Base-by-base conservation (phyloP, 2,797 vertebrate species). In the Hydrolagus colliei region DNA sequence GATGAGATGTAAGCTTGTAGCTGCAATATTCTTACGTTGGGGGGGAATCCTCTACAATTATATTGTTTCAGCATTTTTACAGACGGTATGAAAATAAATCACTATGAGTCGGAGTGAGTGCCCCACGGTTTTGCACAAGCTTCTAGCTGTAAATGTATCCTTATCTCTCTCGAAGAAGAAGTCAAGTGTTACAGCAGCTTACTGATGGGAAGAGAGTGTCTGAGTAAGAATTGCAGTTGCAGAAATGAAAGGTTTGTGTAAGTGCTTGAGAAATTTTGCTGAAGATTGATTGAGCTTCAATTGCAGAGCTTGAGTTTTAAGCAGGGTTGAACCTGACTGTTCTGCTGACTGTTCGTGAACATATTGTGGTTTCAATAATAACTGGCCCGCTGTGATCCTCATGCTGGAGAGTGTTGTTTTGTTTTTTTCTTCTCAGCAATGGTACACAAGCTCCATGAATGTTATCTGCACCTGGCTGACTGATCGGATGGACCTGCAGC, bases 401-500 rank as follows among this genome's bases (percentile, higher is more conserved):
- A 92, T 95, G 94, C 95, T 97, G 96, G 97, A 98, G 96, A 96
- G 96, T 89, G 94, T 91, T 94, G 92, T 93, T 93, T 82, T 84
- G 6, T 96, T 91, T 97, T 27, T 95, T 96, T 92, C 97, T 93
- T 99, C 98, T 92, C 97, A 99, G 98, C 98, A 99, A 99, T 99
- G 98, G 98, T 99, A 98, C 93, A 99, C 96, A 93, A 98, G 97
- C 93, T 97, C 98, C 89, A 99, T 99, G 98, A 98, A 97, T 87
- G 94, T 99, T 52, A 91, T 99, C 93, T 98, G 97, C 90, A 98
- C 97, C 89, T 99, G 98, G 98, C 92, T 99, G 88, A 99, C 98
- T 59, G 98, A 99, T 89, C 97, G 98, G 90, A 99, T 99, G 97
- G 98, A 99, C 89, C 95, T 99, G 89, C 98, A 99, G 93, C 98